Evolutionary conservation across 2,888 invertebrate genomes (phyloP).

Genomic region (Anoncus sp.): DNA sequence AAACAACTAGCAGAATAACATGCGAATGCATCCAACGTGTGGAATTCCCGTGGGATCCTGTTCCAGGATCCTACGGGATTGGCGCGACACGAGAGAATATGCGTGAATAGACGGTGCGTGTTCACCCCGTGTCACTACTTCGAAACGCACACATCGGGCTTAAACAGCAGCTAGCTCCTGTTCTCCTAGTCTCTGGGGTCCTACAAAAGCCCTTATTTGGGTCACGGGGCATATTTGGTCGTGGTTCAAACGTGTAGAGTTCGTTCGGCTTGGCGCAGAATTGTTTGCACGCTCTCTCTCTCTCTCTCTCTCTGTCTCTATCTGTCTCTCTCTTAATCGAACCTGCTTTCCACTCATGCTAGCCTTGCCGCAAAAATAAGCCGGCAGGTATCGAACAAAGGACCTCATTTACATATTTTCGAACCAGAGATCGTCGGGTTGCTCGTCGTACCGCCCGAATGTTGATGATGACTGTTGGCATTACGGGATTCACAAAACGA

Average conservation of each 20-base stretch:
- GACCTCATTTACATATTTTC: conserved; percentile 82
- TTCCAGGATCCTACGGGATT: conserved; percentile 70
- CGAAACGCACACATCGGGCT: conserved; percentile 62
- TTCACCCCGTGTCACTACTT: conserved; percentile 28
- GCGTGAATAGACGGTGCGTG: conserved; percentile 66
- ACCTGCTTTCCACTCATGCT: conserved; percentile 75
- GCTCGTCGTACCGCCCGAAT: conserved; percentile 11
- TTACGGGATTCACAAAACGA: conserved; percentile 6
- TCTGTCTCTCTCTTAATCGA: conserved; percentile 5
- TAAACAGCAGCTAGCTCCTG: conserved; percentile 68
- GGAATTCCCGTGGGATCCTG: conserved; percentile 67
- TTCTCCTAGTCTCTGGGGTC: conserved; percentile 80
- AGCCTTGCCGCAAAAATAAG: conserved; percentile 81
- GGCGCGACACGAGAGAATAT: conserved; percentile 53
- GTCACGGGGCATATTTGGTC: conserved; percentile 77
- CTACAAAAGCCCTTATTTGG: conserved; percentile 83
- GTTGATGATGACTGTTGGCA: conserved; percentile 19
- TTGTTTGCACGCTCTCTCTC: background rate
- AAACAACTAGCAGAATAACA: conserved; percentile 82
- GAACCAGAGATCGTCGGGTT: conserved; percentile 25
- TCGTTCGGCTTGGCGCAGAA: conserved; percentile 24
- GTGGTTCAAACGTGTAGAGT: conserved; percentile 68
- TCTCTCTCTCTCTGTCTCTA: background rate
- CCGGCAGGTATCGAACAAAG: conserved; percentile 83
- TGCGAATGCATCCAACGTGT: conserved; percentile 60